Percentiles rank a stretch among this genome's conserved stretches.
These are phyloP conservation scores for Protodeltote pygarga DNA, from an alignment of 2,888 invertebrate genomes.

Conservation along the genomic window DNA sequence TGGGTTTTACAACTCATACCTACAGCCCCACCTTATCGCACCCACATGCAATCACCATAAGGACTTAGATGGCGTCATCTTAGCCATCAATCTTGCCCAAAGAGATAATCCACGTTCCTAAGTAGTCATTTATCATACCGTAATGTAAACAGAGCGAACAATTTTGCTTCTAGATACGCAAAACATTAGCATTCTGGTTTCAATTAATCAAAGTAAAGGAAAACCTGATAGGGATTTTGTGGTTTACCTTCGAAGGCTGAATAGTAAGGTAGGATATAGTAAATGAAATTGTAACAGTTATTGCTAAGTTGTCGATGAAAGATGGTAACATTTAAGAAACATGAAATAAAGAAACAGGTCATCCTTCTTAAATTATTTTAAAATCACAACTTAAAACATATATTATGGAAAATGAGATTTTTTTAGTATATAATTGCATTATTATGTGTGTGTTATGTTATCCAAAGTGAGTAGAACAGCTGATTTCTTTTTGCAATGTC, in stretches of 20 bases:
- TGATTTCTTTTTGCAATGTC: too few relatives aligned
- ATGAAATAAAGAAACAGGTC: too few relatives aligned
- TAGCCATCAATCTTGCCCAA: slow-evolving; percentile 33
- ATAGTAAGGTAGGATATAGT: slow-evolving; percentile 13
- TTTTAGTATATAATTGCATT: too few relatives aligned
- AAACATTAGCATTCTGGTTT: slow-evolving; percentile 60
- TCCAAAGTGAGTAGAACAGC: too few relatives aligned
- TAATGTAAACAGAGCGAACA: slow-evolving; percentile 51
- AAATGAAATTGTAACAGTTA: slow-evolving; percentile 12
- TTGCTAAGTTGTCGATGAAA: slow-evolving; percentile 14
- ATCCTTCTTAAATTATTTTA: too few relatives aligned
- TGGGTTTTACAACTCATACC: slow-evolving; percentile 5
- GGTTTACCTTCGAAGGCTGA: slow-evolving; percentile 49
- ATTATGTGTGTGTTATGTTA: too few relatives aligned
- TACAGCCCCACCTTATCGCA: slow-evolving; percentile 33
- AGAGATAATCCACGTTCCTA: slow-evolving; percentile 39
- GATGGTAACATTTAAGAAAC: background rate
- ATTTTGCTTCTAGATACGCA: slow-evolving; percentile 52
- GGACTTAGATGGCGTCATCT: slow-evolving; percentile 36
- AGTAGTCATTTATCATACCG: slow-evolving; percentile 47
- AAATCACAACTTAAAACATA: too few relatives aligned
- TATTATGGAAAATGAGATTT: too few relatives aligned
- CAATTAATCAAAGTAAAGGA: slow-evolving; percentile 54
- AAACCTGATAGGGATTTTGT: slow-evolving; percentile 43
- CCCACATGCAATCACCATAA: slow-evolving; percentile 16